Base-by-base conservation (phyloP, 2,888 invertebrate species). In the Leptogaster cylindrica region DNA sequence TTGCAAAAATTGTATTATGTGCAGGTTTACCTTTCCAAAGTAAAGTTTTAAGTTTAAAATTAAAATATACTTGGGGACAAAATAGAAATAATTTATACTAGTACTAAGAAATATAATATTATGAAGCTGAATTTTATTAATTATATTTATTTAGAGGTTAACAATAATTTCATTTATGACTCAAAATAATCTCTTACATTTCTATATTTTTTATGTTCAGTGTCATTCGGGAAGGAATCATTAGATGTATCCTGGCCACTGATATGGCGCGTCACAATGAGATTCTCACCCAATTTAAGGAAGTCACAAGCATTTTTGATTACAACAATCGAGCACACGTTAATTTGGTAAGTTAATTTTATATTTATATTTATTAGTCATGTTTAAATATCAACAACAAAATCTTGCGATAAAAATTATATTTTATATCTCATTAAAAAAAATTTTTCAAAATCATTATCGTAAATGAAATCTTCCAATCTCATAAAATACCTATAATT, bases 231-330 rank as follows among this genome's bases (percentile, higher is more conserved):
- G 91, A 91, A 76, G 91, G 91, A 61, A 90, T 92, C 76, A 91
- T 92, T 73, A 83, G 90, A 66, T 89, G 89, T 78, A 90, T 90
- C 73, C 81, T 90, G 70, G 90, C 90, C 20, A 90, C 90, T 10
- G 90, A 90, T 76, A 90, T 90, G 90, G 89, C 89, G 3, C 84
- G 90, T 71, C 90, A 90, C 78, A 90, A 90, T 80, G 89, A 90
- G 79, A 90, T 90, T 73, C 83, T 90, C 50, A 86, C 85, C 31
- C 88, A 89, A 76, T 90, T 90, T 77, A 86, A 85, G 69, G 89
- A 89, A 73, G 82, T 85, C 70, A 83, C 84, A 68, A 85, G 86
- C 46, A 83, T 84, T 70, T 90, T 90, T 75, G 88, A 90, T 79
- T 89, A 86, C 75, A 81, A 82, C 71, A 89, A 87, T 81, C 87